These are phyloP conservation scores for Cyanistes caeruleus DNA, from an alignment of 2,113 vertebrate species.

Conservation along the genomic window DNA sequence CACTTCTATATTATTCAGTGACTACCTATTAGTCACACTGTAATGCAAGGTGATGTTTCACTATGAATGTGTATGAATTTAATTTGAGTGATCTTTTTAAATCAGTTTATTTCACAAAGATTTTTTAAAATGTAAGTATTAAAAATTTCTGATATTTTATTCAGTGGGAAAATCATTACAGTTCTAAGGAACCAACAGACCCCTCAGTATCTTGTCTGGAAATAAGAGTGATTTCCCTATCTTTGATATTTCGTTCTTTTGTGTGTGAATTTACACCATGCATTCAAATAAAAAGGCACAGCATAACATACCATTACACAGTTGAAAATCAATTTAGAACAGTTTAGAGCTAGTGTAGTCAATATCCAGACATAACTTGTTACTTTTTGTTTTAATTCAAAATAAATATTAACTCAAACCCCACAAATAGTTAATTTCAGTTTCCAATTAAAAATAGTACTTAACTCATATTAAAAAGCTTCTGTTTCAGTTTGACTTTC, in stretches of 20 bases:
- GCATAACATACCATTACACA: neutral
- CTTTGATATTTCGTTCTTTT: neutral
- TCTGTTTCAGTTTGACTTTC: neutral
- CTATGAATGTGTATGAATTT: neutral
- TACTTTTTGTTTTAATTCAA: neutral
- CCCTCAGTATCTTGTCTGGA: neutral
- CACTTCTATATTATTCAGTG: neutral
- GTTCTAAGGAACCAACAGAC: neutral
- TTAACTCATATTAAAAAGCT: neutral
- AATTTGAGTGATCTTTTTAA: neutral
- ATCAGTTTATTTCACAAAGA: neutral
- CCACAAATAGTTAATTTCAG: constrained; percentile 12
- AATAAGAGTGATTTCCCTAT: neutral
- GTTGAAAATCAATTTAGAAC: neutral
- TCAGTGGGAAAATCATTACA: neutral
- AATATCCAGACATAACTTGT: neutral
- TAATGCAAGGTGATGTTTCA: neutral
- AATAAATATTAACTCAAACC: neutral
- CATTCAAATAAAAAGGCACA: neutral
- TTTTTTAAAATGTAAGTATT: neutral
- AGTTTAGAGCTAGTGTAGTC: neutral
- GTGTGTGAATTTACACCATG: neutral
- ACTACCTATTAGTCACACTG: neutral
- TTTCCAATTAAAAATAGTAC: constrained; percentile 21
- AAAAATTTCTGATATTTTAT: neutral